A percentile compares a stretch with the other conserved stretches of the same genome.
Conservation (phyloP, 1,140 invertebrate genomes). For the Diprion similis region DNA sequence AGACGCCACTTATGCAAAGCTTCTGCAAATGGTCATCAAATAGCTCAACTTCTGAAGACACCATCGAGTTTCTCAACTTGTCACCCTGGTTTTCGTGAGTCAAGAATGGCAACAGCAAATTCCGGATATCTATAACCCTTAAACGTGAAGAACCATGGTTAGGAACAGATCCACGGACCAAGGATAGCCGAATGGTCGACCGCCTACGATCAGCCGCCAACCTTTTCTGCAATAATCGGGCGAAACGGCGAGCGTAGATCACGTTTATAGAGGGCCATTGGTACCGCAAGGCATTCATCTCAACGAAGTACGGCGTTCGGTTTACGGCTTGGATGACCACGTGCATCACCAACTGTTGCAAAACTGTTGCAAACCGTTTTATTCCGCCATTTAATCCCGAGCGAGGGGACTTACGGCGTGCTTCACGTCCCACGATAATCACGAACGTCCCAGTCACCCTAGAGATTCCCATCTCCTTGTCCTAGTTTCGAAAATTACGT, state of each 20-base stretch:
- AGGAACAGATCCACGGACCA: too few relatives aligned
- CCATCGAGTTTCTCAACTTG: too few relatives aligned
- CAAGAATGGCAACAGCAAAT: too few relatives aligned
- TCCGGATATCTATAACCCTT: too few relatives aligned
- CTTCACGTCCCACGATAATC: slow-evolving; percentile 4
- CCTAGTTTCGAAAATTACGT: not conserved
- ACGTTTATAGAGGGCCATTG: not conserved
- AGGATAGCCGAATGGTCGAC: not conserved
- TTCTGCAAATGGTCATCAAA: too few relatives aligned
- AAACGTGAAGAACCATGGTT: too few relatives aligned
- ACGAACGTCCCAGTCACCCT: not conserved
- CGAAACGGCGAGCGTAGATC: not conserved
- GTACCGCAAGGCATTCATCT: not conserved
- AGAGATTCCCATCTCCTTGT: not conserved
- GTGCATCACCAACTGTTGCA: not conserved
- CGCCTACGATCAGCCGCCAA: not conserved
- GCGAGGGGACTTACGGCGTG: not conserved
- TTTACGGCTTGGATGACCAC: not conserved
- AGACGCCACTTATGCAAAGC: too few relatives aligned
- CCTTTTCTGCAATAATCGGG: not conserved
- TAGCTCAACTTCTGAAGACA: too few relatives aligned
- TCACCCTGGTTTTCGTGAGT: too few relatives aligned
- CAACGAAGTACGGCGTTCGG: not conserved
- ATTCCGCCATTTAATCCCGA: too few relatives aligned
- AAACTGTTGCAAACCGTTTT: not conserved